Percentiles rank a stretch among this genome's conserved stretches.
Evolutionary conservation across 2,888 invertebrate species (phyloP).

Genomic region (Dorcus hopei): DNA sequence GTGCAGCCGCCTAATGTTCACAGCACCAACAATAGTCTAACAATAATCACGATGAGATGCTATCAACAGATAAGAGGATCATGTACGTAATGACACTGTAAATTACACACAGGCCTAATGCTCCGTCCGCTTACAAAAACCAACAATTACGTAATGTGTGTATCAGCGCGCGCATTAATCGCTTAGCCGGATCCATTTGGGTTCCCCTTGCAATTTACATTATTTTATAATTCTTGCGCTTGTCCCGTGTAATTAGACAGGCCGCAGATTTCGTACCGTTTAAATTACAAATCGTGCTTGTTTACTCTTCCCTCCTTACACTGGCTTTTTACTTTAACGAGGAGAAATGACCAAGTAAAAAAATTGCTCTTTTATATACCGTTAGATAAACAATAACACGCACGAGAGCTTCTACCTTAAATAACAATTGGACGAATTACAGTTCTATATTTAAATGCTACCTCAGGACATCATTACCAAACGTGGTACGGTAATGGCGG

Average conservation of each 20-base stretch:
- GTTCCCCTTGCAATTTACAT: slow-evolving; percentile 17
- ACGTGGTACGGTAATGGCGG: too few relatives aligned
- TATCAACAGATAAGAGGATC: slow-evolving; percentile 43
- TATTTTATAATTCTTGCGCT: slow-evolving; percentile 12
- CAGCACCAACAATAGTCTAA: slow-evolving; percentile 35
- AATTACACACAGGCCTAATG: slow-evolving; percentile 33
- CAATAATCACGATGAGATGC: slow-evolving; percentile 40
- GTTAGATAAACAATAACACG: too few relatives aligned
- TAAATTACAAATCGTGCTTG: neutral
- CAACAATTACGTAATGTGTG: slow-evolving; percentile 35
- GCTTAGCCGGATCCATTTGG: slow-evolving; percentile 19
- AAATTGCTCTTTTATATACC: too few relatives aligned
- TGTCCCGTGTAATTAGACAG: neutral
- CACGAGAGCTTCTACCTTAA: too few relatives aligned
- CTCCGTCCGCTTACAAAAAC: slow-evolving; percentile 34
- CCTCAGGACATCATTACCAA: too few relatives aligned
- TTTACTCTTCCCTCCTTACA: too few relatives aligned
- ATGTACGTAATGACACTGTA: slow-evolving; percentile 44
- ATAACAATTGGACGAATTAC: too few relatives aligned
- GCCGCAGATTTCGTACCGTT: neutral
- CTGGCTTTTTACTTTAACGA: too few relatives aligned
- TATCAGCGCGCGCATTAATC: slow-evolving; percentile 21
- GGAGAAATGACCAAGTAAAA: too few relatives aligned
- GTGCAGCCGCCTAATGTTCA: slow-evolving; percentile 33
- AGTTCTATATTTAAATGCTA: too few relatives aligned